Conservation (phyloP, 2,113 vertebrate species). For the Leptobrachium leishanense region DNA sequence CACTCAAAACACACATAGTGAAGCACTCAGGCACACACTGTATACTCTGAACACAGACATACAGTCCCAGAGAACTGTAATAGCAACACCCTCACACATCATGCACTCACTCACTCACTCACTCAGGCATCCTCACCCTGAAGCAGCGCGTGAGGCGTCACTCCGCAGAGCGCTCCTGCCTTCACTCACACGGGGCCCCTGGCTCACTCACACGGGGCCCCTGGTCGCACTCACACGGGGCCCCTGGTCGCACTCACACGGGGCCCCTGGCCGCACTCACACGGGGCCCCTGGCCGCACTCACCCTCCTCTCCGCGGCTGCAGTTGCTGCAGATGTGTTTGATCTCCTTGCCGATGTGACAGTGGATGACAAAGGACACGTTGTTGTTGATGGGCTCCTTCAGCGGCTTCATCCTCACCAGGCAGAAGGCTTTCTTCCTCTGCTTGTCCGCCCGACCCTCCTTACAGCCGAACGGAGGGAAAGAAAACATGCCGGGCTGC, state of each 20-base stretch:
- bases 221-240: neutral
- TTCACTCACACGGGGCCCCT: neutral
- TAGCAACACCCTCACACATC: no score
- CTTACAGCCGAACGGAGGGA: conserved; percentile 69
- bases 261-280: neutral
- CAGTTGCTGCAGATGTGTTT: conserved; percentile 99
- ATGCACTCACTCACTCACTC: no score
- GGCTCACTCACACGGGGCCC: neutral
- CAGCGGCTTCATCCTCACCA: conserved; percentile 89
- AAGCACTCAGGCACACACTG: no score
- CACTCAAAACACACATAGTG: neutral
- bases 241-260: conserved; percentile 73
- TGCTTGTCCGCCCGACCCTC: conserved; percentile 76
- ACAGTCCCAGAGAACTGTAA: no score
- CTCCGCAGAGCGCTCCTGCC: no score
- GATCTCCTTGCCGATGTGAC: conserved; percentile 96
- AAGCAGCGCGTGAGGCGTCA: no score
- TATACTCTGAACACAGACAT: no score
- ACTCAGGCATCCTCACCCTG: no score
- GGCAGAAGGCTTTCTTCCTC: conserved; percentile 85
- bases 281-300: conserved; percentile 61
- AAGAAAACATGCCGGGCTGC: conserved; percentile 64
- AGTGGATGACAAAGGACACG: conserved; percentile 94
- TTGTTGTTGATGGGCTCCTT: conserved; percentile 78
- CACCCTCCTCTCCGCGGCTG: conserved; percentile 95